phyloP scores from a whole-genome alignment of 2,113 vertebrate genomes.

The Diadophis punctatus region DNA sequence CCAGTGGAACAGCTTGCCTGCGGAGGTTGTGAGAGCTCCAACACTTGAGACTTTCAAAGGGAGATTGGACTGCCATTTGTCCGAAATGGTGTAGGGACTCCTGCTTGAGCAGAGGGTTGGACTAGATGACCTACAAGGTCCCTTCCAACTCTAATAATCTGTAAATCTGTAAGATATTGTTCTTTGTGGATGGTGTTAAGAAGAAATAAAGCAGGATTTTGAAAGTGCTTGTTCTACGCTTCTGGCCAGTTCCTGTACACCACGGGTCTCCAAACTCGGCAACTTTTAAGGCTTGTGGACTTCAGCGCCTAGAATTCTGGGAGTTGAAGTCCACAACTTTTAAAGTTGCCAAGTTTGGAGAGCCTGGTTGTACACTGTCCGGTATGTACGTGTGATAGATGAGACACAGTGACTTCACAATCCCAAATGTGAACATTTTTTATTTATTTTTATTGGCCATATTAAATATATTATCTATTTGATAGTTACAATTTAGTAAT shows the following conservation, averaged over 20 bases:
- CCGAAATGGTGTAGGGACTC: too few species aligned
- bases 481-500: slow-evolving; percentile 85
- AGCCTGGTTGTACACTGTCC: neutral
- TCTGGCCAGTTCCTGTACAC: neutral
- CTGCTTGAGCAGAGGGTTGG: too few species aligned
- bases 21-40: too few species aligned
- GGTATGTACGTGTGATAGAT: neutral
- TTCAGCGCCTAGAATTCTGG: neutral
- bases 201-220: neutral
- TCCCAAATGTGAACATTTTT: slow-evolving; percentile 57
- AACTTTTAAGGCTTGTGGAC: neutral
- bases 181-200: neutral
- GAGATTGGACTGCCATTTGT: too few species aligned
- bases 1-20: too few species aligned
- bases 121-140: too few species aligned
- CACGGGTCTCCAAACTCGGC: neutral
- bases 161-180: too few species aligned
- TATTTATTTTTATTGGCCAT: slow-evolving; percentile 78
- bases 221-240: neutral
- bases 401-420: rapidly evolving
- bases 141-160: too few species aligned
- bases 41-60: too few species aligned
- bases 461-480: slow-evolving; percentile 87
- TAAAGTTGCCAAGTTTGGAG: neutral
- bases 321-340: neutral